Percentiles rank a stretch among this genome's conserved stretches.
Conservation (phyloP, 2,113 vertebrate genomes). For the Poecile atricapillus region DNA sequence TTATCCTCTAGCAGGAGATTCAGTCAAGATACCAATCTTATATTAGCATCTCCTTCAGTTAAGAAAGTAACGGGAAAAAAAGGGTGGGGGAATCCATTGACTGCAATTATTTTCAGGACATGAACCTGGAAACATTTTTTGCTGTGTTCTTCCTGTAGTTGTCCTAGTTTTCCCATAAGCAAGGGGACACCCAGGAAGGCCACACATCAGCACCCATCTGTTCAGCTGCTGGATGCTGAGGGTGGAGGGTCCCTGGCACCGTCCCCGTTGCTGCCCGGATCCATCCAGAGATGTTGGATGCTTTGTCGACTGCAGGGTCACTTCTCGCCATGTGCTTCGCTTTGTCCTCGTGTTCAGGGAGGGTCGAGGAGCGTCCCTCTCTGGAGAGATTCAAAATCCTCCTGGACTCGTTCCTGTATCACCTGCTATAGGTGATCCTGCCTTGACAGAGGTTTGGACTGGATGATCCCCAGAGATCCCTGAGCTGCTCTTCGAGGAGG, state of each 20-base stretch:
- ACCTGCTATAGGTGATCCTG: neutral
- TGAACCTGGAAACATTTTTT: neutral
- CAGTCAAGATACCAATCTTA: neutral
- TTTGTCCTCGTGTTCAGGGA: neutral
- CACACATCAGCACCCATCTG: neutral
- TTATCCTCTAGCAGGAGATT: neutral
- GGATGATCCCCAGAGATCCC: too few species aligned
- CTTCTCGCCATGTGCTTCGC: neutral
- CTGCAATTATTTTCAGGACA: neutral
- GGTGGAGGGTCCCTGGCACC: neutral
- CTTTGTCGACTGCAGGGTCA: neutral
- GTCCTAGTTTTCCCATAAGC: neutral
- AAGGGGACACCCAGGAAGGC: rapidly evolving
- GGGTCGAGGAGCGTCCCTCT: neutral
- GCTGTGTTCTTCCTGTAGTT: neutral
- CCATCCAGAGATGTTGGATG: neutral
- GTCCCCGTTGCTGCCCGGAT: rapidly evolving
- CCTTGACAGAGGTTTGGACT: neutral
- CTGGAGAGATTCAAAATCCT: neutral
- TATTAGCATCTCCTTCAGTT: neutral
- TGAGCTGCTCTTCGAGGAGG: neutral
- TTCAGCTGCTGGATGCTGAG: rapidly evolving
- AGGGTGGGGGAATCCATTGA: neutral
- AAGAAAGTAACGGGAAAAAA: neutral
- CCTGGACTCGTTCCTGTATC: too few species aligned